Percentiles rank a stretch among this genome's conserved stretches.
Conservation (phyloP, 2,113 vertebrate species). For the Caretta caretta region DNA sequence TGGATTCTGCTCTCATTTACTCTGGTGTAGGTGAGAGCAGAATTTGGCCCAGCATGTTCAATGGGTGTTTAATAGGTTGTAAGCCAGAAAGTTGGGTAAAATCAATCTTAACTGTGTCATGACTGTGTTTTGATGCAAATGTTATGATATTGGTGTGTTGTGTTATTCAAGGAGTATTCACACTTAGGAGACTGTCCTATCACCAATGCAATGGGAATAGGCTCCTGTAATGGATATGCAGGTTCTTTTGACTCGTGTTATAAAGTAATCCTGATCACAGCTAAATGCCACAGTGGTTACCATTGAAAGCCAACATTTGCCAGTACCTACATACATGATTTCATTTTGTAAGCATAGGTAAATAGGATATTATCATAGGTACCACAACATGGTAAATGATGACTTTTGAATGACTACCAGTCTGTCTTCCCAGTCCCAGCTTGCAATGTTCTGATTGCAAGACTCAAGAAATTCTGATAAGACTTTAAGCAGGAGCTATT, state of each 20-base stretch:
- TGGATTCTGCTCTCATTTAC: neutral
- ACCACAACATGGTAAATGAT: accelerated
- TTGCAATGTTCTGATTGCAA: slow-evolving; percentile 6
- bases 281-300: neutral
- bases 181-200: neutral
- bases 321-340: neutral
- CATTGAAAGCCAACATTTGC: neutral
- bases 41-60: neutral
- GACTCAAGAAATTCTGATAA: neutral
- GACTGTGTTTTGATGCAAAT: neutral
- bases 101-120: neutral
- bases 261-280: neutral
- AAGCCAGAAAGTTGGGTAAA: slow-evolving; percentile 15
- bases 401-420: neutral
- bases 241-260: neutral
- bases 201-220: accelerated
- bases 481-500: neutral
- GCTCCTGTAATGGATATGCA: neutral
- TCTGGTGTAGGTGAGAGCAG: neutral
- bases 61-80: neutral
- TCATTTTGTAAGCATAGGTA: neutral
- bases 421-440: neutral
- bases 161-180: neutral
- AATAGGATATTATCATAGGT: neutral
- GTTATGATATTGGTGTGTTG: neutral